These are phyloP conservation scores for Macrostomum lignano DNA, from an alignment of 1,140 invertebrate species.

Conservation along the genomic window DNA sequence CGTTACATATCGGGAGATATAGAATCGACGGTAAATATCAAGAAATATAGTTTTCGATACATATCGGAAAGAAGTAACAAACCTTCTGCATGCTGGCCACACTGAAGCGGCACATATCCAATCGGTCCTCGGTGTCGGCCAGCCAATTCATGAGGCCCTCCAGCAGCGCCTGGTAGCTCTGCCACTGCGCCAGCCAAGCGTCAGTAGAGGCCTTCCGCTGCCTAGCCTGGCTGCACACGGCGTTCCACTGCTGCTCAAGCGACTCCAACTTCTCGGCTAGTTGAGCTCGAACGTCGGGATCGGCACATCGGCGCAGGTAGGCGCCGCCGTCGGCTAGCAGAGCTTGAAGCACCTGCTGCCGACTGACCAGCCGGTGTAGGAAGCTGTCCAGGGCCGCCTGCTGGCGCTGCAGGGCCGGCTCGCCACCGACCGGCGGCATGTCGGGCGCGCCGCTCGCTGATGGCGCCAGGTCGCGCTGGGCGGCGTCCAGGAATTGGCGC, in stretches of 20 bases:
- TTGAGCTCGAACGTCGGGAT: conserved; percentile 12
- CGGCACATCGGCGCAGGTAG: too few relatives aligned
- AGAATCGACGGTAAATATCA: too few relatives aligned
- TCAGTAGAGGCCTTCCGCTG: conserved; percentile 43
- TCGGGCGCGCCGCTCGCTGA: too few relatives aligned
- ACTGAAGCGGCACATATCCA: conserved; percentile 30
- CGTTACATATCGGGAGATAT: too few relatives aligned
- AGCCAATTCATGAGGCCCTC: conserved; percentile 44
- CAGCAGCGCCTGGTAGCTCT: conserved; percentile 44
- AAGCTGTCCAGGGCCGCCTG: conserved; percentile 14
- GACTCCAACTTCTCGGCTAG: conserved; percentile 36
- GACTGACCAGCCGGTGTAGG: too few relatives aligned
- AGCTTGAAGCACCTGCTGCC: too few relatives aligned
- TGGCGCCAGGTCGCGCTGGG: too few relatives aligned
- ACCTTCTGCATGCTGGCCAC: conserved; percentile 13
- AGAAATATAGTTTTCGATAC: too few relatives aligned
- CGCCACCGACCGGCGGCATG: too few relatives aligned
- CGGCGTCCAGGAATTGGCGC: too few relatives aligned
- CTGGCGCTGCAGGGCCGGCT: conserved; percentile 13
- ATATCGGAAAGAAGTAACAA: too few relatives aligned
- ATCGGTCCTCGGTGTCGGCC: conserved; percentile 44
- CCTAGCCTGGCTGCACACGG: conserved; percentile 46
- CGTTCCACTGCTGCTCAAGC: conserved; percentile 52
- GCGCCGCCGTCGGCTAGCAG: too few relatives aligned
- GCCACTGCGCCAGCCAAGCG: conserved; percentile 44